These are phyloP conservation scores for Micoletzkya japonica DNA, from an alignment of 2,888 invertebrate genomes.

Conservation along the genomic window DNA sequence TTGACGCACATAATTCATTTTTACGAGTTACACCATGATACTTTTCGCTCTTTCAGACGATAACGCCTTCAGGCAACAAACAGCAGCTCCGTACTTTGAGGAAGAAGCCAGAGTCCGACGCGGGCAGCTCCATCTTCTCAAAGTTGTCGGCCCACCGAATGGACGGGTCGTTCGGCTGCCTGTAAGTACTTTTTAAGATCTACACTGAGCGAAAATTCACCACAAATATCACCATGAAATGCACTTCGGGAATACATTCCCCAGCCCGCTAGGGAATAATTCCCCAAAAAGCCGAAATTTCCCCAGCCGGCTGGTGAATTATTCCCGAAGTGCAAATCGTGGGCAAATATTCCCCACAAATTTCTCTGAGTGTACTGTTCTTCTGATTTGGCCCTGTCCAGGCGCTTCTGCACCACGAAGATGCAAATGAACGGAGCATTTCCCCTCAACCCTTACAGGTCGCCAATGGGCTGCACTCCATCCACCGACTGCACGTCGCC, in stretches of 20 bases:
- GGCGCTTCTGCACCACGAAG: too few relatives aligned
- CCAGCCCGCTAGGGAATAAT: too few relatives aligned
- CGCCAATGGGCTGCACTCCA: conserved; percentile 40
- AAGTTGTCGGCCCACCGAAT: conserved; percentile 24
- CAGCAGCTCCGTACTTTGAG: neutral
- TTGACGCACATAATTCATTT: neutral
- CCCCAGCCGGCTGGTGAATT: too few relatives aligned
- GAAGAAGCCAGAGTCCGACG: conserved; percentile 28
- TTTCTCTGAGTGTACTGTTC: too few relatives aligned
- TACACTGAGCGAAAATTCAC: too few relatives aligned
- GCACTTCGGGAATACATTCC: too few relatives aligned
- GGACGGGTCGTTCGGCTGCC: conserved; percentile 16
- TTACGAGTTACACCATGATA: neutral
- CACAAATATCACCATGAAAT: too few relatives aligned
- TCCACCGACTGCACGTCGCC: conserved; percentile 34
- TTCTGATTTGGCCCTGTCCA: too few relatives aligned
- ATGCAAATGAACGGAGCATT: neutral
- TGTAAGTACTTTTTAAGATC: neutral
- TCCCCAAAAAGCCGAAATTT: too few relatives aligned
- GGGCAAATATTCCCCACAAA: too few relatives aligned
- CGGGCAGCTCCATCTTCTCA: conserved; percentile 18
- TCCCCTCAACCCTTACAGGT: conserved; percentile 33
- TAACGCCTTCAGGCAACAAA: neutral
- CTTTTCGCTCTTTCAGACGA: neutral
- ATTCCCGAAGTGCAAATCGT: too few relatives aligned